Percentiles rank a stretch among this genome's conserved stretches.
phyloP scores from a whole-genome alignment of 2,888 invertebrate species.

The Calliphora vomitoria region DNA sequence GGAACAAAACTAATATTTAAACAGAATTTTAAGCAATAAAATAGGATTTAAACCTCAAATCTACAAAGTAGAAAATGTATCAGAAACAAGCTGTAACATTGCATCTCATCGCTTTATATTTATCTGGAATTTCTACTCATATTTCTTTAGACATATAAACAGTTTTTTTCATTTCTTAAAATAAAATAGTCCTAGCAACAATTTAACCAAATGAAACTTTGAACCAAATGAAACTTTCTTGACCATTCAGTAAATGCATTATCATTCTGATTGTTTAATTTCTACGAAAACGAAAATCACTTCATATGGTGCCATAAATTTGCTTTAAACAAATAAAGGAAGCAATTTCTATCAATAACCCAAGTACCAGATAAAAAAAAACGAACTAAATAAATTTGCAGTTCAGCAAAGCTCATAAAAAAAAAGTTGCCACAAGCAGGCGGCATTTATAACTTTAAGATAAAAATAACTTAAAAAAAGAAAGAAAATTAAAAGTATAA shows the following conservation, averaged over 20 bases:
- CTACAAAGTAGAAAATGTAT: too few relatives aligned
- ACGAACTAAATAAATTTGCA: slow-evolving; percentile 28
- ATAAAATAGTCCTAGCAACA: neutral
- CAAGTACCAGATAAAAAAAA: neutral
- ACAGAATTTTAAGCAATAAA: too few relatives aligned
- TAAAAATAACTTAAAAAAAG: slow-evolving; percentile 48
- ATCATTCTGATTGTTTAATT: neutral
- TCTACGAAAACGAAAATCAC: slow-evolving; percentile 15
- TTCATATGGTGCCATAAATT: neutral
- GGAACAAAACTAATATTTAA: too few relatives aligned
- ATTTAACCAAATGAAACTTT: neutral
- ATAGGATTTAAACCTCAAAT: too few relatives aligned
- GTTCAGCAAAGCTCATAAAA: slow-evolving; percentile 32
- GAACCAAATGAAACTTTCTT: neutral
- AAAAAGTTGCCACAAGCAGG: slow-evolving; percentile 16
- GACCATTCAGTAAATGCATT: neutral
- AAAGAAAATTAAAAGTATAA: slow-evolving; percentile 50
- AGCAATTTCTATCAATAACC: neutral
- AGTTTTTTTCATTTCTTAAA: neutral
- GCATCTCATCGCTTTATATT: too few relatives aligned
- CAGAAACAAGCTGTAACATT: too few relatives aligned
- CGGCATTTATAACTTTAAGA: slow-evolving; percentile 59
- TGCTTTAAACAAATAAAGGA: slow-evolving; percentile 21
- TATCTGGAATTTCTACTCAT: neutral
- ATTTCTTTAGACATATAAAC: neutral